Conservation (phyloP, 1,140 invertebrate genomes). For the Danaus melanippus region DNA sequence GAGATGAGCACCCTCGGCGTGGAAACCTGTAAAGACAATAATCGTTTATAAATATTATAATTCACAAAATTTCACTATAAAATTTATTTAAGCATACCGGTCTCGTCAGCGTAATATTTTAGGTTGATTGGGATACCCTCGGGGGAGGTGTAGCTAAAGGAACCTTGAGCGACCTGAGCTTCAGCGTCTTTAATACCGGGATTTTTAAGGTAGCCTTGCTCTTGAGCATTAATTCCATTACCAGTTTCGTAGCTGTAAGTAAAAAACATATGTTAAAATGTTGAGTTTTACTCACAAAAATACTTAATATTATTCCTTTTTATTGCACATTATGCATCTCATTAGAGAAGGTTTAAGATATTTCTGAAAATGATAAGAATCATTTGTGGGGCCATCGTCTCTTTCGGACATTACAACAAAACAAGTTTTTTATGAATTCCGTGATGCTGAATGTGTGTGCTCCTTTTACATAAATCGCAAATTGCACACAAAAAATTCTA, state of each 20-base stretch:
- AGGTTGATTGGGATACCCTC: conserved; percentile 76
- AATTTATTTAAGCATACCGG: conserved; percentile 38
- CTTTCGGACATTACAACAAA: too few relatives aligned
- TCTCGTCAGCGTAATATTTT: conserved; percentile 74
- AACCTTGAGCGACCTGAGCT: conserved; percentile 74
- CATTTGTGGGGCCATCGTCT: background rate
- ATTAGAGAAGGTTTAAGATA: background rate
- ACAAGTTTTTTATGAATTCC: too few relatives aligned
- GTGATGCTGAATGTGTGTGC: too few relatives aligned
- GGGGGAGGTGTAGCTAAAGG: conserved; percentile 76
- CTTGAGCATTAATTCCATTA: conserved; percentile 79
- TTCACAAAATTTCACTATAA: background rate
- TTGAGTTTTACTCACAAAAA: too few relatives aligned
- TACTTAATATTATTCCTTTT: too few relatives aligned
- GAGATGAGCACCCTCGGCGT: conserved; percentile 75
- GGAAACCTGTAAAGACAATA: conserved; percentile 64
- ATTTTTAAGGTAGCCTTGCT: conserved; percentile 80
- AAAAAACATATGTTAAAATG: background rate
- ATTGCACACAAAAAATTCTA: too few relatives aligned
- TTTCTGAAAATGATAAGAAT: conserved; percentile 15
- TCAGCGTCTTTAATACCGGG: conserved; percentile 75
- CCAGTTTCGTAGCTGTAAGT: conserved; percentile 76
- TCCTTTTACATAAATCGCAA: too few relatives aligned
- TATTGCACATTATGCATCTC: too few relatives aligned
- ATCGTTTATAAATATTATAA: conserved; percentile 1